Evolutionary conservation across 2,888 invertebrate genomes (phyloP), one percentile per base, ranked within the genome.

Genomic region (Ptychoptera albimana): DNA sequence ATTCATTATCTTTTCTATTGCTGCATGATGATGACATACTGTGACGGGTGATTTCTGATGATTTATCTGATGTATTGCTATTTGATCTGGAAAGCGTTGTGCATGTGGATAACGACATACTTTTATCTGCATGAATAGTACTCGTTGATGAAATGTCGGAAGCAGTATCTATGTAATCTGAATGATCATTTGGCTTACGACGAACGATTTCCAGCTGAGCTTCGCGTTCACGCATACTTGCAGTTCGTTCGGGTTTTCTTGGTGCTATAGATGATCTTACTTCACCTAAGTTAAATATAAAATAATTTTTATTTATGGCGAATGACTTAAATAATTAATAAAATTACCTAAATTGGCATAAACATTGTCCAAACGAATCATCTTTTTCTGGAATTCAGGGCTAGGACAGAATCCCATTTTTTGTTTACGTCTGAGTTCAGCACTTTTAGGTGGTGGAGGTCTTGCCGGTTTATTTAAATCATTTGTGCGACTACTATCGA

Each of bases 221-320:
- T 63, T 80, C 79, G 47, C 81, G 72, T 63, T 84, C 86, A 53
- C 86, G 71, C 80, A 88, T 83, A 60, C 87, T 87, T 38, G 86
- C 84, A 13, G 85, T 85, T 50, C 88, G 70, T 61, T 86, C 85
- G 12, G 87, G 88, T 63, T 88, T 89, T 45, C 82, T 75, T 11
- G 84, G 83, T 43, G 83, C 81, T 54, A 87, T 73, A 46, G 81
- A 76, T 59, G 83, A 84, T 60, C 87, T 72, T 52, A 84, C 82
- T 71, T 86, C 86, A 61, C 87, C 82, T 81, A 62, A 55, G 8
- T 32, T 11, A 59, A 64, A 61, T 36, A 39, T 37, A 10, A 45
- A 7, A 15, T 34, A 35, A 8, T 30, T 29, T 12, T 9, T n/a
- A n/a, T n/a, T n/a, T n/a, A n/a, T n/a, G n/a, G n/a, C n/a, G n/a